A percentile compares a stretch with the other conserved stretches of the same genome.
Conservation (phyloP, 2,888 invertebrate genomes). For the Notodonta ziczac region DNA sequence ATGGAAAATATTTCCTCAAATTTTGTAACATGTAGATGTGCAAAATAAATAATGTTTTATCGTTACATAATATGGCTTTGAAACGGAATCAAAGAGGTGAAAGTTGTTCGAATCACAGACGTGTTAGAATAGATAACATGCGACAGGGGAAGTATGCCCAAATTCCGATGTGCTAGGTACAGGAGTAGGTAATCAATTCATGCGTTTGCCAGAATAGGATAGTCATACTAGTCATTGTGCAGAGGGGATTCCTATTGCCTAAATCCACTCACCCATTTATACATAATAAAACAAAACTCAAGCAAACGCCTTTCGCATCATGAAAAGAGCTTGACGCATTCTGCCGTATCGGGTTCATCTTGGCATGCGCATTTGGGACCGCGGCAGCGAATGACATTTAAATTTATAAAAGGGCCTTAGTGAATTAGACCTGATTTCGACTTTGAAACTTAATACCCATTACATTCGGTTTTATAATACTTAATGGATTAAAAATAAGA, state of each 20-base stretch:
- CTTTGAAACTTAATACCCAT: conserved; percentile 19
- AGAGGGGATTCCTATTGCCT: conserved; percentile 53
- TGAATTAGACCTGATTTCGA: conserved; percentile 23
- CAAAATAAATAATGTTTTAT: too few species aligned
- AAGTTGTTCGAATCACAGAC: too few species aligned
- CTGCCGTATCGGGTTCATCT: conserved; percentile 48
- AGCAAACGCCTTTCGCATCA: conserved; percentile 54
- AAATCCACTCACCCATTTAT: conserved; percentile 63
- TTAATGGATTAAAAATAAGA: too few species aligned
- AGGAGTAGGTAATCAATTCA: conserved; percentile 31
- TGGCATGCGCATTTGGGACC: conserved; percentile 64
- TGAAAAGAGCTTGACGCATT: conserved; percentile 65
- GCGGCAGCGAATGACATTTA: conserved; percentile 27
- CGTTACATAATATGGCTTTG: too few species aligned
- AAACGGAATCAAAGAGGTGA: too few species aligned
- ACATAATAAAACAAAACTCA: conserved; percentile 38
- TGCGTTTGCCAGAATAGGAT: conserved; percentile 36
- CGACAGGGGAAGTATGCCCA: conserved; percentile 34
- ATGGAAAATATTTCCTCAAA: too few species aligned
- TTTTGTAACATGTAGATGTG: too few species aligned
- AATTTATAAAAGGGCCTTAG: conserved; percentile 45
- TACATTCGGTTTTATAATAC: too few species aligned
- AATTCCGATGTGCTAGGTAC: conserved; percentile 33
- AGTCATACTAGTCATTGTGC: conserved; percentile 22
- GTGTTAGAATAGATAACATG: conserved; percentile 36